Conservation (phyloP, 2,797 vertebrate species). For the Sternarchorhynchus goeldii region DNA sequence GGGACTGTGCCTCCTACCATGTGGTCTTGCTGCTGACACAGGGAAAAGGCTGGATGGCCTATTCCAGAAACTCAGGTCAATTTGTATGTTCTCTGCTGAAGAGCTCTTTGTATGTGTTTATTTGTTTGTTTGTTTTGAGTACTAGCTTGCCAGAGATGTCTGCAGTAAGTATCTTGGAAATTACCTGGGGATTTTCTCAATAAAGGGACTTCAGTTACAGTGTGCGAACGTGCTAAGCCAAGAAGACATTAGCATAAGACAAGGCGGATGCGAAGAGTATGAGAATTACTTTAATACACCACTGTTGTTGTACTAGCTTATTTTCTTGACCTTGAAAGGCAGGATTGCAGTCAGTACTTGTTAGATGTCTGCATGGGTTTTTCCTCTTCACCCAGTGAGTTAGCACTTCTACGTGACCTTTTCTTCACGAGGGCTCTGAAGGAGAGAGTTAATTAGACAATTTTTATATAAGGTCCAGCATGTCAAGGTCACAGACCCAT, state of each 20-base stretch:
- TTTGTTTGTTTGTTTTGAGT: neutral
- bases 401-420: slow-evolving; percentile 9
- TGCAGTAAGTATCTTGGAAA: slow-evolving; percentile 56
- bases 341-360: slow-evolving; percentile 5
- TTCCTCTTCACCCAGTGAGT: no score
- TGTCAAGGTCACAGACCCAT: slow-evolving; percentile 82
- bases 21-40: slow-evolving; percentile 24
- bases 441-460: slow-evolving; percentile 31
- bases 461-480: slow-evolving; percentile 68
- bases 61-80: slow-evolving; percentile 52
- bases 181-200: slow-evolving; percentile 44
- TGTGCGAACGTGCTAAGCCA: slow-evolving; percentile 19
- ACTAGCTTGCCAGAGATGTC: slow-evolving; percentile 41
- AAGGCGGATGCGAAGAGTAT: neutral
- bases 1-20: slow-evolving; percentile 7
- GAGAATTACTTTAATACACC: slow-evolving; percentile 12
- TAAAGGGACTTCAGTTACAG: slow-evolving; percentile 17
- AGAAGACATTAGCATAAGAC: slow-evolving; percentile 8
- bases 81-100: slow-evolving; percentile 58
- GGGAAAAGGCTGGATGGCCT: neutral
- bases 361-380: neutral
- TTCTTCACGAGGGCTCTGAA: slow-evolving; percentile 12
- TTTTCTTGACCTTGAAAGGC: neutral
- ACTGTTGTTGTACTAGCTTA: neutral
- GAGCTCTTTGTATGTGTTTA: slow-evolving; percentile 45